Base-by-base conservation (phyloP, 2,113 vertebrate species). In the Trinectes maculatus region DNA sequence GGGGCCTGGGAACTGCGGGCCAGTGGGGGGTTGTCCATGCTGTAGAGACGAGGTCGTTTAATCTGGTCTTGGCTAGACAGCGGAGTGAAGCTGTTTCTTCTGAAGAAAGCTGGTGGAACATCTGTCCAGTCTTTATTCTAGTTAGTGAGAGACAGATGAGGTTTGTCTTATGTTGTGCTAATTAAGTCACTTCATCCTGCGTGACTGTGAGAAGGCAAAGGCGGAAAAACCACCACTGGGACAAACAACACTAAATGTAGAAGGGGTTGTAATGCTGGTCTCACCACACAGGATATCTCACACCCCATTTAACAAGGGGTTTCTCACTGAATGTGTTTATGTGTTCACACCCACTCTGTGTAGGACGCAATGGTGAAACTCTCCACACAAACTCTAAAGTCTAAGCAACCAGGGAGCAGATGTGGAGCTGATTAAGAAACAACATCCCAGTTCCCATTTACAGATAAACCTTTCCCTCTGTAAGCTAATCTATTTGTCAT, bases 1-100 rank as follows among this genome's bases (percentile, higher is more conserved):
- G 85, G 83, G 4, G 84, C 42, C 60, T 84, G 88, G 49, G 87
- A 90, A 31, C 75, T 59, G 47, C 85, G 91, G 48, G 91, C 85
- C 11, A 70, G 73, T 0, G 79, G 51, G 3, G 90, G 87, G 91
- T 93, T 96, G 65, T 93, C 96, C 39, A 93, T 85, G 78, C 95
- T 96, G 93, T 94, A 94, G 54, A 96, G 94, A 28, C 95, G 91
- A 5, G 94, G 95, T 25, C 95, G 92, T 85, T 93, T 94, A 29
- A 92, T 85, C 68, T 92, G 92, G 89, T 96, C 95, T 59, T 92
- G 86, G 83, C 95, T 94, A 87, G 96, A 96, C 88, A 96, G 89
- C 1, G 95, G 96, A 0, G 95, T 96, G 69, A 97, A 95, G 90
- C 96, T 98, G 94, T 94, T 96, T 71, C 96, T 93, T 66, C 96